Conservation (phyloP, 2,888 invertebrate species). For the Eupithecia subfuscata region DNA sequence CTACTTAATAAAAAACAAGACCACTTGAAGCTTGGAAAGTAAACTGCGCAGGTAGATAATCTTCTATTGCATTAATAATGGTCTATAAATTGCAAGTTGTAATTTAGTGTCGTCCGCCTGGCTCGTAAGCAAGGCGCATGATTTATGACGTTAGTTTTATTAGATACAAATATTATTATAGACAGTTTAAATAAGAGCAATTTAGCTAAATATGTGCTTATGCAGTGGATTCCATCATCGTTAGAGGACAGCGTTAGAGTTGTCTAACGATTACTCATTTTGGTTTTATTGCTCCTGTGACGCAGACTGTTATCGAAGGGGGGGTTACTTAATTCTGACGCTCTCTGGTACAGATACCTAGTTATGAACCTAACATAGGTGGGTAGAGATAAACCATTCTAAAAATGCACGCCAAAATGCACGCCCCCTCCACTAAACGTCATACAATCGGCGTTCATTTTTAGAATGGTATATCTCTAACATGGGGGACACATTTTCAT, state of each 20-base stretch:
- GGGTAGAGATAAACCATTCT: too few species aligned
- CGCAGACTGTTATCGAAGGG: too few species aligned
- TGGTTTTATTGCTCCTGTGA: background rate
- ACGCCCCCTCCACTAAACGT: too few species aligned
- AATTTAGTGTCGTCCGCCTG: conserved; percentile 46
- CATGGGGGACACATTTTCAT: too few species aligned
- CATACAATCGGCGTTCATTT: too few species aligned
- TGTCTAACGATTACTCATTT: background rate
- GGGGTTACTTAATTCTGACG: too few species aligned
- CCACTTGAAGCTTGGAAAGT: conserved; percentile 51
- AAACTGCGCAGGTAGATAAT: conserved; percentile 36
- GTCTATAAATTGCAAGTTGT: conserved; percentile 37
- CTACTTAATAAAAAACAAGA: conserved; percentile 47
- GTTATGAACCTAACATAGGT: background rate
- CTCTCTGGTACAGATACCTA: too few species aligned
- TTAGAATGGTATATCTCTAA: too few species aligned
- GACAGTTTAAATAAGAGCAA: conserved; percentile 51
- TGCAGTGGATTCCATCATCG: conserved; percentile 53
- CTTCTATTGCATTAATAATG: conserved; percentile 39
- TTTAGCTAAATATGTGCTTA: conserved; percentile 54
- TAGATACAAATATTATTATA: background rate
- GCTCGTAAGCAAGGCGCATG: background rate
- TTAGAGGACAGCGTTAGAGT: conserved; percentile 27
- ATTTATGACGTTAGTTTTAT: conserved; percentile 6
- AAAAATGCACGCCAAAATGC: too few species aligned